Evolutionary conservation across 1,140 invertebrate species (phyloP).

Genomic region (Bemisia tabaci): DNA sequence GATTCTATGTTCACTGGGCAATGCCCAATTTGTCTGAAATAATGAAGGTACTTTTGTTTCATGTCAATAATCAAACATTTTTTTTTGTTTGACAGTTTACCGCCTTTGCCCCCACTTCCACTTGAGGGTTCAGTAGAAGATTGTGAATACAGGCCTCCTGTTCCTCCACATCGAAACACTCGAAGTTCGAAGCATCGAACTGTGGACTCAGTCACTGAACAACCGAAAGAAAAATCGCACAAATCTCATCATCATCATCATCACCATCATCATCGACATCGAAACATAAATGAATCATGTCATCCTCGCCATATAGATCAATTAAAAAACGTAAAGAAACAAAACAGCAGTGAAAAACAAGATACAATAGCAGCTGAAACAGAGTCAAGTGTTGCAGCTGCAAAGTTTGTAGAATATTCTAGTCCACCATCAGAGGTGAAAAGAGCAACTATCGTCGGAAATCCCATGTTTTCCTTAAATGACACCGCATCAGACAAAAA

Average conservation of each 20-base stretch:
- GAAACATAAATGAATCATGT: slow-evolving; percentile 8
- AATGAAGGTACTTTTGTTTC: background rate
- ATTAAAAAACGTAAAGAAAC: slow-evolving; percentile 15
- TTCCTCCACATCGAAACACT: slow-evolving; percentile 69
- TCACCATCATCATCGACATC: slow-evolving; percentile 32
- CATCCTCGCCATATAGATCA: background rate
- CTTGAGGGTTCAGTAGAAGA: slow-evolving; percentile 33
- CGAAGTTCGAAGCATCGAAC: slow-evolving; percentile 31
- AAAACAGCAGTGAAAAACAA: background rate
- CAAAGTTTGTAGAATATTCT: background rate
- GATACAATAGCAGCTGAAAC: background rate
- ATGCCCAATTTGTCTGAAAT: no score
- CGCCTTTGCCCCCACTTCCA: slow-evolving; percentile 36
- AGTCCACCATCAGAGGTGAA: slow-evolving; percentile 41
- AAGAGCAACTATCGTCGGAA: slow-evolving; percentile 69
- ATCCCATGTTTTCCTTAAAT: slow-evolving; percentile 62
- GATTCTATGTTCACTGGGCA: no score
- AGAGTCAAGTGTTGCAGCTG: background rate
- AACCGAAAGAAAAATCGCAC: slow-evolving; percentile 5
- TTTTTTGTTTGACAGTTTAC: slow-evolving; percentile 9
- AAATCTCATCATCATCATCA: slow-evolving; percentile 26
- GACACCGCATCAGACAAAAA: slow-evolving; percentile 27
- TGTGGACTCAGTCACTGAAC: slow-evolving; percentile 1
- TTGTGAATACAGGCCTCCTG: slow-evolving; percentile 64
- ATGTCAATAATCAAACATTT: background rate